Percentiles rank a stretch among this genome's conserved stretches.
Conservation (phyloP, 2,797 vertebrate genomes). For the Pseudochaenichthys georgianus region DNA sequence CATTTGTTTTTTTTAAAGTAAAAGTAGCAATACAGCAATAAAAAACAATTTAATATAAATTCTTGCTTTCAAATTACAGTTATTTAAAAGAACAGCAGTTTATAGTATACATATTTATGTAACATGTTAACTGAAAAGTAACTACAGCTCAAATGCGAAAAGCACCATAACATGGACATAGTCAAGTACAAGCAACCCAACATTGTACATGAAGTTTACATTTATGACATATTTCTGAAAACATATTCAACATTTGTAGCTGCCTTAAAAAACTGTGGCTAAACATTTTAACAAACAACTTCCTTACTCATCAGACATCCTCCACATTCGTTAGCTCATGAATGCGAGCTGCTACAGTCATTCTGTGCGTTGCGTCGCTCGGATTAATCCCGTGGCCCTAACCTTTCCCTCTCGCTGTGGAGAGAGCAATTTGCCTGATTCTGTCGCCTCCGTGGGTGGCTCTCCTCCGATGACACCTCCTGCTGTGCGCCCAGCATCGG, state of each 20-base stretch:
- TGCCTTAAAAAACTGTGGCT: background rate
- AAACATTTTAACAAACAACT: background rate
- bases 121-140: too few species aligned
- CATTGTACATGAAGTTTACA: too few species aligned
- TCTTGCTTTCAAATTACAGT: too few species aligned
- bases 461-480: slow-evolving; percentile 79
- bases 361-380: slow-evolving; percentile 21
- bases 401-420: slow-evolving; percentile 69
- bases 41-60: too few species aligned
- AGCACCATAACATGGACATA: too few species aligned
- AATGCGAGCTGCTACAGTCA: slow-evolving; percentile 37
- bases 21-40: too few species aligned
- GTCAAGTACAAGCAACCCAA: too few species aligned
- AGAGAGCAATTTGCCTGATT: slow-evolving; percentile 85
- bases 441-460: slow-evolving; percentile 72
- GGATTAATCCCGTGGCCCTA: slow-evolving; percentile 59
- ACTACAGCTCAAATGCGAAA: too few species aligned
- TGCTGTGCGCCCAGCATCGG: slow-evolving; percentile 65
- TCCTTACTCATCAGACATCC: background rate
- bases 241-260: background rate
- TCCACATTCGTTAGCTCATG: slow-evolving; percentile 19
- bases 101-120: too few species aligned
- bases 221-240: too few species aligned
- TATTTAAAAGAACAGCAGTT: too few species aligned
- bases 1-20: too few species aligned